These are phyloP conservation scores for Agelas oroides DNA, from an alignment of 37 sponge, comb jelly and placozoan species.

Conservation along the genomic window DNA sequence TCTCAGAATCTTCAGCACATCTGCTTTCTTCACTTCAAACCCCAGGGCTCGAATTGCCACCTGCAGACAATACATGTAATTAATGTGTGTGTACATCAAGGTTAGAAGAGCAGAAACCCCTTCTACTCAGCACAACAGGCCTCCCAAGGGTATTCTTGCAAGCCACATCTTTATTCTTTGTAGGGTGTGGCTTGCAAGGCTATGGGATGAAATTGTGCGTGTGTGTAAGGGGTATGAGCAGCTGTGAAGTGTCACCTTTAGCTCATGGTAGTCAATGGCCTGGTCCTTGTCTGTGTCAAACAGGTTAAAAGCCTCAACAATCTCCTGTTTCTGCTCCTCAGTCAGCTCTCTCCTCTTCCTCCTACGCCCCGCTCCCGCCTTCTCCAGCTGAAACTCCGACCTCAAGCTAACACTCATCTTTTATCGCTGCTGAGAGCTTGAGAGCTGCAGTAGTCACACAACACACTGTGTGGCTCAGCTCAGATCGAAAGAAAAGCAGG, in stretches of 20 bases:
- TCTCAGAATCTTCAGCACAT: conserved; percentile 89
- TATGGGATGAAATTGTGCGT: too few species aligned
- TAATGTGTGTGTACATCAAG: too few species aligned
- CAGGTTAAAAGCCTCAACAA: conserved; percentile 93
- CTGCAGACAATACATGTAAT: neutral
- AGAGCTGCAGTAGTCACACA: too few species aligned
- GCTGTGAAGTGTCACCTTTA: conserved; percentile 65
- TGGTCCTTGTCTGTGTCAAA: conserved; percentile 97
- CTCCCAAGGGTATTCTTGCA: too few species aligned
- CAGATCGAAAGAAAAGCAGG: too few species aligned
- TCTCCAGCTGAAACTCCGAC: conserved; percentile 10
- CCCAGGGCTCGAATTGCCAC: conserved; percentile 92
- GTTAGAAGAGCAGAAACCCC: too few species aligned
- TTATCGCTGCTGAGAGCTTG: neutral
- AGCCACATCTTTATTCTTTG: too few species aligned
- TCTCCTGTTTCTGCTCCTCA: conserved; percentile 96
- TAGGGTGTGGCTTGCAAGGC: too few species aligned
- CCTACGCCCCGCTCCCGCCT: conserved; percentile 44
- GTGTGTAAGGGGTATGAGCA: too few species aligned
- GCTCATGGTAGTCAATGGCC: conserved; percentile 96
- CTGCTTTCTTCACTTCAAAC: conserved; percentile 96
- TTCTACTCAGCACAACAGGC: too few species aligned
- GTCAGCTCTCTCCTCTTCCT: conserved; percentile 89
- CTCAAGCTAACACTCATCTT: conserved; percentile 50
- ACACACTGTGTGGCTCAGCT: too few species aligned